Conservation (phyloP, 2,113 vertebrate genomes). For the Pungitius pungitius region DNA sequence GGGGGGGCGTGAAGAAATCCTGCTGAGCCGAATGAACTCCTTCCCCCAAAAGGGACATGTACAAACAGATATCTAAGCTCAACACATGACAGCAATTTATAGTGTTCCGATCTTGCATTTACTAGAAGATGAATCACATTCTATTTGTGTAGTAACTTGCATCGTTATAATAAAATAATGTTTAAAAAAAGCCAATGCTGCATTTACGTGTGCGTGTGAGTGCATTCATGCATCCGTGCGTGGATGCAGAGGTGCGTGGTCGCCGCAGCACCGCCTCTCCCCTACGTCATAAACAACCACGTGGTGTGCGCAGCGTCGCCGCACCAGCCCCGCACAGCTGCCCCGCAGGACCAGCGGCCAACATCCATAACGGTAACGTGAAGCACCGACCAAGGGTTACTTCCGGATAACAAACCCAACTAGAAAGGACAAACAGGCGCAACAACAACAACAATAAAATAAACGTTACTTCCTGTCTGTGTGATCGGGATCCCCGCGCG, state of each 20-base stretch:
- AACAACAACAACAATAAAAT: too few relatives aligned
- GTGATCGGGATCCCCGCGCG: background rate
- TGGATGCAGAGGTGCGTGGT: slow-evolving; percentile 38
- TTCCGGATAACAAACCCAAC: background rate
- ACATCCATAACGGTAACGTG: background rate
- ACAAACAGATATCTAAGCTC: slow-evolving; percentile 4
- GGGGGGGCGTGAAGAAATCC: slow-evolving; percentile 82
- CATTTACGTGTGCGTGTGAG: background rate
- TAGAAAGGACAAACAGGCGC: background rate
- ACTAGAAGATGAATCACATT: background rate
- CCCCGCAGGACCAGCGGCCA: slow-evolving; percentile 26
- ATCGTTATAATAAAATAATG: slow-evolving; percentile 22
- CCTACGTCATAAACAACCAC: background rate
- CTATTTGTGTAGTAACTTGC: slow-evolving; percentile 7
- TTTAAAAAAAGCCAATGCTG: background rate
- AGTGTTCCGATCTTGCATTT: background rate
- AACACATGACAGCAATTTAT: background rate
- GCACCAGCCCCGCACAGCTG: slow-evolving; percentile 60
- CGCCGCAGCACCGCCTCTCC: slow-evolving; percentile 49
- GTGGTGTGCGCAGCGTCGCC: slow-evolving; percentile 53
- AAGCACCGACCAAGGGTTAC: background rate
- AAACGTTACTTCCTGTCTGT: background rate
- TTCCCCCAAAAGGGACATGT: background rate
- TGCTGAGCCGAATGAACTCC: slow-evolving; percentile 44
- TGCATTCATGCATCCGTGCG: background rate